Percentiles rank a stretch among this genome's conserved stretches.
Evolutionary conservation across 2,113 vertebrate species (phyloP).

Genomic region (Cryptotis parvus): DNA sequence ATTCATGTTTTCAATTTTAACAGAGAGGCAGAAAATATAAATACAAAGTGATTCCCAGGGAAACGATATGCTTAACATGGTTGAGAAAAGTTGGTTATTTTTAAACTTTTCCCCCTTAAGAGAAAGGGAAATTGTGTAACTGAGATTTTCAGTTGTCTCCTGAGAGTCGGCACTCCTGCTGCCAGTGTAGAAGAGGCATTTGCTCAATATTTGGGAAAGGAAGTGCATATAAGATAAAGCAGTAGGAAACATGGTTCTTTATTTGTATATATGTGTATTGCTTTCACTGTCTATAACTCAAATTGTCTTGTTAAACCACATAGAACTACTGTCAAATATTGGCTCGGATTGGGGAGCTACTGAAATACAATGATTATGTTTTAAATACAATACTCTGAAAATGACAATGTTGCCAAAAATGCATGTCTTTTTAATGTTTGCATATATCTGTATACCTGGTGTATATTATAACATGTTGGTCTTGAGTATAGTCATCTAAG

Average conservation of each 20-base stretch:
- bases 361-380: not conserved
- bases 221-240: not conserved
- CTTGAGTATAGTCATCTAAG: not conserved
- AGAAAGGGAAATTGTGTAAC: constrained; percentile 25
- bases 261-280: too few relatives aligned
- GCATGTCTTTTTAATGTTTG: not conserved
- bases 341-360: not conserved
- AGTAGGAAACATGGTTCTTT: not conserved
- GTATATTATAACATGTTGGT: not conserved
- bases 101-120: constrained; percentile 65
- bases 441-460: constrained; percentile 51
- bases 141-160: constrained; percentile 47
- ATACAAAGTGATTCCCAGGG: constrained; percentile 79
- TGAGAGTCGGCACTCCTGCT: not conserved
- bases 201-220: constrained; percentile 44
- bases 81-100: constrained; percentile 69
- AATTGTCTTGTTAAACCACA: not conserved
- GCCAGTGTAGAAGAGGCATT: constrained; percentile 10
- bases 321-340: not conserved
- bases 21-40: constrained; percentile 66
- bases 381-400: constrained; percentile 35
- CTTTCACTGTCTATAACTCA: not conserved
- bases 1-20: constrained; percentile 79
- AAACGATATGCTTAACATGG: constrained; percentile 66
- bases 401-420: constrained; percentile 13